Evolutionary conservation across 2,888 invertebrate species (phyloP), one percentile per base, ranked within the genome.

Genomic region (Tachystola acroxantha): DNA sequence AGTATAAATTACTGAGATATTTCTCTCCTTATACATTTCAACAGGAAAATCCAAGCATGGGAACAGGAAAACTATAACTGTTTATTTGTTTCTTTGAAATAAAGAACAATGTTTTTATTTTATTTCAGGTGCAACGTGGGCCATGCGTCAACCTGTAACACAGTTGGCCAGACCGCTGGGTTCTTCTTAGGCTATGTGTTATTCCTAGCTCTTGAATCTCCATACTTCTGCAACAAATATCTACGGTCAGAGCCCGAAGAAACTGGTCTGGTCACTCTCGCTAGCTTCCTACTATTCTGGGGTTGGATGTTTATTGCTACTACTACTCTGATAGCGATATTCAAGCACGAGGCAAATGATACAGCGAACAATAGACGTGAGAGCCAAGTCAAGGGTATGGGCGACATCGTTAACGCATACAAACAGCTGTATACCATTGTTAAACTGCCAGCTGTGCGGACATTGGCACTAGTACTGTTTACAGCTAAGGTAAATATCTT

Each of bases 121-220:
- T n/a, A n/a, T n/a, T 88, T 30, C 69, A 95, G 95, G 53, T 89
- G 93, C 56, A 99, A 99, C 84, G 97, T 99, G 3, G 97, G 96
- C 1, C 97, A 99, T 86, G 99, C 99, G 0, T 99, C 99, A 1
- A 99, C 99, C 0, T 99, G 99, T 68, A 99, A 99, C 68, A 96
- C 96, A 54, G 97, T 99, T 0, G 99, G 99, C 2, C 99, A 99
- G 86, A 99, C 98, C 0, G 95, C 97, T 24, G 99, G 99, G 0
- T 98, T 95, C 74, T 98, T 99, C 67, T 87, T 99, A 1, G 98
- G 99, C 43, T 98, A 98, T 78, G 97, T 98, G 0, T 88, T 98
- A 7, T 99, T 99, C 72, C 91, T 99, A 71, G 97, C 98, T 0
- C 79, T 99, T 37, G 99, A 99, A 79, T 99, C 99, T 1, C 90